Conservation (phyloP, 1,140 invertebrate species). For the Procambarus clarkii region DNA sequence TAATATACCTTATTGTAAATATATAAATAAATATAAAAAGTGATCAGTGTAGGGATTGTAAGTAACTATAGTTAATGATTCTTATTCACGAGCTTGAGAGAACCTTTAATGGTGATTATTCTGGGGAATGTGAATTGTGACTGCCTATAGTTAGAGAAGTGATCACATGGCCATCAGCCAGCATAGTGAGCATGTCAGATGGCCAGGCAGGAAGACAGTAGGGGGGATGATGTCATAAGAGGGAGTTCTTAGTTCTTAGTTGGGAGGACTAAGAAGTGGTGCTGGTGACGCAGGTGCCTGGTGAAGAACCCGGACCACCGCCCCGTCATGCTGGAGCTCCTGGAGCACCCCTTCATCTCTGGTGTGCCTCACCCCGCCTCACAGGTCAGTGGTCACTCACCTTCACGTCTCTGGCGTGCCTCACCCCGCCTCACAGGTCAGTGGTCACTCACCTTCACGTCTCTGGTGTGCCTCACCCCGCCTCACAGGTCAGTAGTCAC, state of each 20-base stretch:
- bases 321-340: constrained; percentile 88
- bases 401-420: constrained; percentile 83
- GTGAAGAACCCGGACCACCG: constrained; percentile 93
- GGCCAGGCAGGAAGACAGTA: neutral
- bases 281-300: constrained; percentile 84
- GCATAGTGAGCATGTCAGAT: too few species aligned
- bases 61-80: too few species aligned
- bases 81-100: too few species aligned
- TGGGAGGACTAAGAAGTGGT: neutral
- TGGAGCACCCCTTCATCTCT: constrained; percentile 90
- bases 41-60: too few species aligned
- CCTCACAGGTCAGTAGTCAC: constrained; percentile 4
- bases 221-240: neutral
- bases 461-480: constrained; percentile 75
- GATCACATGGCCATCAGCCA: too few species aligned
- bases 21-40: too few species aligned
- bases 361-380: constrained; percentile 74
- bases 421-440: constrained; percentile 44
- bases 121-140: too few species aligned
- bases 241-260: too few species aligned
- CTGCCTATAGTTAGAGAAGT: too few species aligned
- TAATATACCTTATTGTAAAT: too few species aligned
- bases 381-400: constrained; percentile 77
- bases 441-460: constrained; percentile 85
- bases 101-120: too few species aligned